Percentiles rank a stretch among this genome's conserved stretches.
phyloP scores from a whole-genome alignment of 2,797 vertebrate genomes.

The Phrynocephalus forsythii region DNA sequence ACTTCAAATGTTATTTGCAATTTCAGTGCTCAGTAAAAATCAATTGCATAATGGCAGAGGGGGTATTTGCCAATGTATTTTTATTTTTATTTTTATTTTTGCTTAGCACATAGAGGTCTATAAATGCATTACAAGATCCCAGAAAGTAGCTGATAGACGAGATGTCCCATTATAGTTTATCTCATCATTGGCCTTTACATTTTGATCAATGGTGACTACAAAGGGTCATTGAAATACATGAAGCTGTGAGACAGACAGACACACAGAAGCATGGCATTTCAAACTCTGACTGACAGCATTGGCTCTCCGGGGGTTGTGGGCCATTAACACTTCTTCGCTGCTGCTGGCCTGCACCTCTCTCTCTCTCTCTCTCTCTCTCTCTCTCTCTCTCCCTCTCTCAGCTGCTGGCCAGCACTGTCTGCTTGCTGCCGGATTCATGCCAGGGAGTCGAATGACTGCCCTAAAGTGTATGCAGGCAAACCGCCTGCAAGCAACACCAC shows the following conservation, averaged over 20 bases:
- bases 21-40: conserved; percentile 35
- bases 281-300: too few relatives aligned
- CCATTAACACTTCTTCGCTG: background rate
- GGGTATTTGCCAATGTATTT: conserved; percentile 12
- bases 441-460: background rate
- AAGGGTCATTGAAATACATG: too few relatives aligned
- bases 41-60: conserved; percentile 9
- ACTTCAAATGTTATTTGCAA: conserved; percentile 6
- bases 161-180: conserved; percentile 11
- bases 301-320: background rate
- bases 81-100: conserved; percentile 9
- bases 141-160: conserved; percentile 1
- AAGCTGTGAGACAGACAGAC: too few relatives aligned
- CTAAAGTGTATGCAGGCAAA: background rate
- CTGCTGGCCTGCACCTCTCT: background rate
- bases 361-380: too few relatives aligned
- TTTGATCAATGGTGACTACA: background rate
- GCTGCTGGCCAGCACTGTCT: background rate
- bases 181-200: background rate
- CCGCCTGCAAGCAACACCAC: background rate
- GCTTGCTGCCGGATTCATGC: conserved; percentile 30
- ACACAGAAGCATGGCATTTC: too few relatives aligned
- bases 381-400: too few relatives aligned
- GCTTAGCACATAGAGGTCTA: conserved; percentile 13
- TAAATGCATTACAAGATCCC: conserved; percentile 18